Base-by-base conservation (phyloP, 2,888 invertebrate species). In the Nephrotoma flavescens region DNA sequence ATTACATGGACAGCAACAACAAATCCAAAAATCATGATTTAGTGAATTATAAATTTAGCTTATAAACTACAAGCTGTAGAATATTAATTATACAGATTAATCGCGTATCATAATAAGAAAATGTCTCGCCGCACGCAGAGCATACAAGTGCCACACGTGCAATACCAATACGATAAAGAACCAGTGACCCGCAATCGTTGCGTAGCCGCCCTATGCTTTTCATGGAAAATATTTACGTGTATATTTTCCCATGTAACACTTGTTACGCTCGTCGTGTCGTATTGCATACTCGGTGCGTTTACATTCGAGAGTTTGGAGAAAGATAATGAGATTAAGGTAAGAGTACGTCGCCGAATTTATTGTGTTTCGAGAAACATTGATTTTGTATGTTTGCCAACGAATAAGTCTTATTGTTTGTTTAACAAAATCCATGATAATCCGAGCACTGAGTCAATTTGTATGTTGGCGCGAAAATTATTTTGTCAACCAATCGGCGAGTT, bases 211-310 rank as follows among this genome's bases (percentile, higher is more conserved):
- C 90, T 92, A 87, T 92, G 92, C 87, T 90, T 91, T 87, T 92
- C 95, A 84, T 96, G 96, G 95, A 95, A 95, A 92, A 94, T 96
- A 84, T 94, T 96, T 90, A 96, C 96, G 87, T 97, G 97, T 92
- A 93, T 97, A 89, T 96, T 97, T 90, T 96, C 97, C 0, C 97
- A 97, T 92, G 95, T 97, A 89, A 95, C 96, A 89, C 94, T 97
- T 89, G 95, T 97, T 89, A 95, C 96, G 87, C 92, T 97, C 90
- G 97, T 98, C 89, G 96, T 97, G 88, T 95, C 96, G 44, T 98
- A 98, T 92, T 97, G 97, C 92, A 94, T 97, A 89, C 94, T 97
- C 87, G 97, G 97, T 7, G 97, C 97, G 15, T 95, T 95, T 90
- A 95, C 96, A 87, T 97, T 98, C 92, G 95, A 95, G 91, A 93